phyloP scores from a whole-genome alignment of 2,113 vertebrate species.

The Rhinichthys klamathensis region DNA sequence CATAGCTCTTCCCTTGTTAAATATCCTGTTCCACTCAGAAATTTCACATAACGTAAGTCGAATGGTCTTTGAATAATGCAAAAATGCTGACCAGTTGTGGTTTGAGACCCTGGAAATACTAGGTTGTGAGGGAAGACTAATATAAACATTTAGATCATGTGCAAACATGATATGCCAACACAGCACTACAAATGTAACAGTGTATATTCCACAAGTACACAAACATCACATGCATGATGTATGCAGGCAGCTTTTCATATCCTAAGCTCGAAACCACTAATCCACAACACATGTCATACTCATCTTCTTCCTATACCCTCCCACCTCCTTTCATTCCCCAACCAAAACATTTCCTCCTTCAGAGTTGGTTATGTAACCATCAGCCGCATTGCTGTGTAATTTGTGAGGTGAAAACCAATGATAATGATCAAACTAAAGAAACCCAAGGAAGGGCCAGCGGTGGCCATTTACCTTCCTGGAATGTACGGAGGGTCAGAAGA shows the following conservation, averaged over 20 bases:
- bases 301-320: slow-evolving; percentile 58
- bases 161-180: not conserved
- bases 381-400: slow-evolving; percentile 63
- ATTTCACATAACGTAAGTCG: not conserved
- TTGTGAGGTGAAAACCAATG: slow-evolving; percentile 59
- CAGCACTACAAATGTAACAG: not conserved
- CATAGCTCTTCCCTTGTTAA: not conserved
- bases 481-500: slow-evolving; percentile 32
- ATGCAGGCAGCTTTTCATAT: slow-evolving; percentile 18
- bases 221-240: slow-evolving; percentile 37
- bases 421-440: slow-evolving; percentile 59
- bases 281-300: slow-evolving; percentile 42
- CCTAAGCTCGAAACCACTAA: slow-evolving; percentile 14
- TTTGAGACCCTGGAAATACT: not conserved
- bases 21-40: not conserved
- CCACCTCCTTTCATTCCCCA: slow-evolving; percentile 53
- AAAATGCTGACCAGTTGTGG: slow-evolving; percentile 18
- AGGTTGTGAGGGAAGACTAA: not conserved
- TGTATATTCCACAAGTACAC: not conserved
- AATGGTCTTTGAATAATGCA: not conserved
- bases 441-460: slow-evolving; percentile 19
- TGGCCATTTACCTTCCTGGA: slow-evolving; percentile 33
- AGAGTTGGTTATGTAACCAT: slow-evolving; percentile 72
- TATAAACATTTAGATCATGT: slow-evolving; percentile 11
- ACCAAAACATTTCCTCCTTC: slow-evolving; percentile 76